These are phyloP conservation scores for Standfussiana lucernea DNA, from an alignment of 2,888 invertebrate genomes.

Conservation along the genomic window DNA sequence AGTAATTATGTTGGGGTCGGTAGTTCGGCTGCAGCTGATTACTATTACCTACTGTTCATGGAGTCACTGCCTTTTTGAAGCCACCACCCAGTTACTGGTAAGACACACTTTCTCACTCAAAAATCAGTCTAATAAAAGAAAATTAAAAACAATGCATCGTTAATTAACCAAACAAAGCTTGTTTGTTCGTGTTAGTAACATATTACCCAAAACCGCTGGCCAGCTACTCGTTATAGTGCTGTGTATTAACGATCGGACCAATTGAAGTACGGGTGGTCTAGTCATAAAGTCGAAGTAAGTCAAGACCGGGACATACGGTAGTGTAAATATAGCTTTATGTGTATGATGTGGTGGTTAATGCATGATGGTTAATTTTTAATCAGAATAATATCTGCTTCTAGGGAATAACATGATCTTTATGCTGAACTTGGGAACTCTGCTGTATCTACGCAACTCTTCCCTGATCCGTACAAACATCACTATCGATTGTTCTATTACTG, in stretches of 20 bases:
- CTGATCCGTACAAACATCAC: no score
- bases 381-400: constrained; percentile 2
- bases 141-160: constrained; percentile 64
- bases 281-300: constrained; percentile 74
- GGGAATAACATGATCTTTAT: not conserved
- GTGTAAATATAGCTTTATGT: constrained; percentile 79
- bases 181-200: constrained; percentile 65
- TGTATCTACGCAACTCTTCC: no score
- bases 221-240: constrained; percentile 66
- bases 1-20: no score
- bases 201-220: constrained; percentile 71
- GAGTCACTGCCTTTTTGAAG: no score
- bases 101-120: not conserved
- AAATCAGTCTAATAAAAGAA: constrained; percentile 24
- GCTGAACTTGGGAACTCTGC: not conserved
- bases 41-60: no score
- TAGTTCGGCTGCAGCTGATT: no score
- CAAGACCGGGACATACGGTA: constrained; percentile 73
- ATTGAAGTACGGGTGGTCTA: constrained; percentile 84
- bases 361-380: constrained; percentile 40
- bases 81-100: no score
- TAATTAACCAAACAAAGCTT: constrained; percentile 53
- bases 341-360: constrained; percentile 47
- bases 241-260: constrained; percentile 78
- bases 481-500: no score